phyloP scores from a whole-genome alignment of 2,888 invertebrate genomes.

The Hedya salicella region DNA sequence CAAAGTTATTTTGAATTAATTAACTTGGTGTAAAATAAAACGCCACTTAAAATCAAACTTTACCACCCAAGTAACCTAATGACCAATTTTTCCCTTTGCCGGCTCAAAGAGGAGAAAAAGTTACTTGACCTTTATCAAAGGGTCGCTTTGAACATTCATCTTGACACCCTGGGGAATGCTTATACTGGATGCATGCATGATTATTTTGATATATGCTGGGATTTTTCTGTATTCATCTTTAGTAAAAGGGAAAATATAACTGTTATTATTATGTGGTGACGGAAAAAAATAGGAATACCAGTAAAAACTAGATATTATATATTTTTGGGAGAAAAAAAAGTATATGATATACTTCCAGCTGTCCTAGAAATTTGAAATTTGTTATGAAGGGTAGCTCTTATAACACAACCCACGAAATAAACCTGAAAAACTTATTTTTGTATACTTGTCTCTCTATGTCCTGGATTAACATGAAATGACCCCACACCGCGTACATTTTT shows the following conservation, averaged over 20 bases:
- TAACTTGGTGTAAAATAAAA: not conserved
- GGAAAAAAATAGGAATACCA: not conserved
- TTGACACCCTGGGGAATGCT: conserved; percentile 26
- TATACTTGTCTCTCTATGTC: too few relatives aligned
- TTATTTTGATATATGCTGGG: conserved; percentile 23
- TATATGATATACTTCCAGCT: too few relatives aligned
- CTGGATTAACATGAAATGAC: too few relatives aligned
- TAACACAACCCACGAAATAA: too few relatives aligned
- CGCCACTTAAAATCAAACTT: not conserved
- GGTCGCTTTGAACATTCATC: conserved; percentile 16
- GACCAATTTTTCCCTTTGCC: conserved; percentile 21
- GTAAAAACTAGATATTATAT: too few relatives aligned
- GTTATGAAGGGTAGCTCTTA: too few relatives aligned
- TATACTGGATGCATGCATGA: conserved; percentile 3
- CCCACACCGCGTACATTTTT: too few relatives aligned
- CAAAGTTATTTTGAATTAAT: not conserved
- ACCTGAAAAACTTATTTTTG: too few relatives aligned
- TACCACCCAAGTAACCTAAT: not conserved
- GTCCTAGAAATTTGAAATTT: too few relatives aligned
- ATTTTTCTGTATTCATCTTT: conserved; percentile 22
- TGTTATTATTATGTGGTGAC: not conserved
- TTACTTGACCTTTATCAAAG: conserved; percentile 35
- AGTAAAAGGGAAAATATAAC: not conserved
- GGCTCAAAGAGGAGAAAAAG: conserved; percentile 9
- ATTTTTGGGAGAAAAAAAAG: too few relatives aligned